phyloP scores from a whole-genome alignment of 2,113 vertebrate species.

The Gadus chalcogrammus region DNA sequence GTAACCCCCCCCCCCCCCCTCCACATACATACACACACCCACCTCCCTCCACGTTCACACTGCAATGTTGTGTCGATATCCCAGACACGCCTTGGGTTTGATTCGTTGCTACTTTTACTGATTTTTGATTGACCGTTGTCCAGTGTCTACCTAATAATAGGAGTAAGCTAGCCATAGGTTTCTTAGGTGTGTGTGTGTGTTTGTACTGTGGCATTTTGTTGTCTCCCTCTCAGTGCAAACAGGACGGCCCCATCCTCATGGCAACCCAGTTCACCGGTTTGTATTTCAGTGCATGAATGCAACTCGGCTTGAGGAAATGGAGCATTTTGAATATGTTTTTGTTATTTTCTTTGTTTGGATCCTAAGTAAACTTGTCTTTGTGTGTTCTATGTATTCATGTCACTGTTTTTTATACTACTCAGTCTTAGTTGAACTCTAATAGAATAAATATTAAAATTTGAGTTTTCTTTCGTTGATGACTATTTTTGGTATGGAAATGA shows the following conservation, averaged over 20 bases:
- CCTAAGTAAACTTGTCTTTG: conserved; percentile 40
- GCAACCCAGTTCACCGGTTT: conserved; percentile 55
- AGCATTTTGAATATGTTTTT: conserved; percentile 35
- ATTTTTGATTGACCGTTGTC: conserved; percentile 29
- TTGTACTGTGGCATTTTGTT: conserved; percentile 34
- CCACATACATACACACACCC: conserved; percentile 13
- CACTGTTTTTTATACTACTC: conserved; percentile 62
- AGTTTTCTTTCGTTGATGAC: not conserved
- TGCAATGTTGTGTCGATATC: conserved; percentile 30
- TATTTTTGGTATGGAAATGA: too few relatives aligned
- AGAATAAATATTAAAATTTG: not conserved
- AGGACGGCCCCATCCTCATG: conserved; percentile 47
- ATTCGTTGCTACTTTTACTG: not conserved
- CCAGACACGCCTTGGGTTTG: conserved; percentile 6
- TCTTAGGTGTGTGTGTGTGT: conserved; percentile 38
- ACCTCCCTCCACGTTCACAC: conserved; percentile 1
- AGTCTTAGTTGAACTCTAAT: conserved; percentile 64
- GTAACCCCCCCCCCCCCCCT: not conserved
- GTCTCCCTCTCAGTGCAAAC: conserved; percentile 24
- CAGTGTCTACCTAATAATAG: conserved; percentile 31
- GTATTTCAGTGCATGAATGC: conserved; percentile 15
- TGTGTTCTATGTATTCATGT: conserved; percentile 54
- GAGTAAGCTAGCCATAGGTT: conserved; percentile 49
- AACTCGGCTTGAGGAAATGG: conserved; percentile 13
- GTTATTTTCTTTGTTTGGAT: conserved; percentile 17